Percentiles rank a stretch among this genome's conserved stretches.
These are phyloP conservation scores for Clamator glandarius DNA, from an alignment of 2,797 vertebrate species.

Conservation along the genomic window DNA sequence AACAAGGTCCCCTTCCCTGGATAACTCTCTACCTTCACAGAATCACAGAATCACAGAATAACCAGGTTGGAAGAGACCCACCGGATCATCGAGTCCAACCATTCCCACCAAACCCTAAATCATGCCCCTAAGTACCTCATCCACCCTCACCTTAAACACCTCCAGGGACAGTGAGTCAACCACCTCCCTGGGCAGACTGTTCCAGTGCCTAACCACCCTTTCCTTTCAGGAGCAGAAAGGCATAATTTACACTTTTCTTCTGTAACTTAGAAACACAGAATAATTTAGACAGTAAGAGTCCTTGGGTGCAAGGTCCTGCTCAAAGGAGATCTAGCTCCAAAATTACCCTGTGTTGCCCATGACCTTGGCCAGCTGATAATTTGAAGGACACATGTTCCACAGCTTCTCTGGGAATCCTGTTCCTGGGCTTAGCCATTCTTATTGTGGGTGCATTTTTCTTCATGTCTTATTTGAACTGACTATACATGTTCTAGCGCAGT, in stretches of 20 bases:
- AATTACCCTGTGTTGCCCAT: neutral
- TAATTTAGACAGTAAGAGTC: neutral
- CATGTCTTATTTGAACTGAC: neutral
- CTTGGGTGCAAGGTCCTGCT: neutral
- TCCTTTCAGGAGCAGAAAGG: neutral
- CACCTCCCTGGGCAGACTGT: too few species aligned
- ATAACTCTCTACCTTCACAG: neutral
- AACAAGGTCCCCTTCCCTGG: neutral
- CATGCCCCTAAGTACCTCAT: too few species aligned
- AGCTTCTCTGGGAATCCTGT: neutral
- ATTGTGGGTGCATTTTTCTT: neutral
- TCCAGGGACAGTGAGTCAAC: too few species aligned
- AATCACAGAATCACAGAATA: too few species aligned
- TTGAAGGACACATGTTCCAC: neutral
- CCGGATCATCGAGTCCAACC: too few species aligned
- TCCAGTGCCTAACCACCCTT: too few species aligned
- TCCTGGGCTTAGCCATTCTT: neutral
- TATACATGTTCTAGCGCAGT: accelerated
- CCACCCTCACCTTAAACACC: too few species aligned
- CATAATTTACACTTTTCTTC: accelerated
- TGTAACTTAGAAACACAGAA: neutral
- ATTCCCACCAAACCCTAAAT: too few species aligned
- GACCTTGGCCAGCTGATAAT: neutral
- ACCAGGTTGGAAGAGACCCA: too few species aligned
- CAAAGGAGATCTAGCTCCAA: neutral